A percentile compares a stretch with the other conserved stretches of the same genome.
These are phyloP conservation scores for Amaurobius ferox DNA, from an alignment of 2,888 invertebrate genomes.

Conservation along the genomic window DNA sequence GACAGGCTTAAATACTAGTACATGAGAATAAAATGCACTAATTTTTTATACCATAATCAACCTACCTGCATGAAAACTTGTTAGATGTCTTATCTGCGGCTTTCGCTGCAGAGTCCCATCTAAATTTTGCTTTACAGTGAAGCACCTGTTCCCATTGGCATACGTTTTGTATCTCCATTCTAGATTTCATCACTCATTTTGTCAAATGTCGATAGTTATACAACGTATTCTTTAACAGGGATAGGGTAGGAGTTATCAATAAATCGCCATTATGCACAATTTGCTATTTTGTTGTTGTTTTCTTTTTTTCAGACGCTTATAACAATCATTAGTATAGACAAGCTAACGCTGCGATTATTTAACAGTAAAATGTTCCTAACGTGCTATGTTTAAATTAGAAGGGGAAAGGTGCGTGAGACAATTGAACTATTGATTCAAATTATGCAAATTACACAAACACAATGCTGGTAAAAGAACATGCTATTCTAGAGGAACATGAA, in stretches of 20 bases:
- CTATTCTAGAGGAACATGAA: not conserved
- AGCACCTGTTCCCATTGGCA: not conserved
- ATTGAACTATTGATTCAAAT: too few relatives aligned
- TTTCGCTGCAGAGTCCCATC: not conserved
- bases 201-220: not conserved
- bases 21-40: not conserved
- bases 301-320: not conserved
- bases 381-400: not conserved
- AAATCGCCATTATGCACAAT: too few relatives aligned
- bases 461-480: not conserved
- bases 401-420: too few relatives aligned
- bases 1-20: too few relatives aligned
- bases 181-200: not conserved
- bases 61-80: slow-evolving; percentile 9
- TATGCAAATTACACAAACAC: too few relatives aligned
- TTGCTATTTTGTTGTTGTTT: not conserved
- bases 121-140: not conserved
- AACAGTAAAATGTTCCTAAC: not conserved
- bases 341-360: slow-evolving; percentile 20
- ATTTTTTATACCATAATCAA: not conserved
- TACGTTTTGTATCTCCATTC: not conserved
- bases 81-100: not conserved
- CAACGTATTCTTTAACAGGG: not conserved
- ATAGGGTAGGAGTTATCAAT: too few relatives aligned
- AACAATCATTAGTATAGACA: slow-evolving; percentile 32